Percentiles rank a stretch among this genome's conserved stretches.
Evolutionary conservation across 1,140 invertebrate genomes (phyloP).

Genomic region (Drosophila melanica): DNA sequence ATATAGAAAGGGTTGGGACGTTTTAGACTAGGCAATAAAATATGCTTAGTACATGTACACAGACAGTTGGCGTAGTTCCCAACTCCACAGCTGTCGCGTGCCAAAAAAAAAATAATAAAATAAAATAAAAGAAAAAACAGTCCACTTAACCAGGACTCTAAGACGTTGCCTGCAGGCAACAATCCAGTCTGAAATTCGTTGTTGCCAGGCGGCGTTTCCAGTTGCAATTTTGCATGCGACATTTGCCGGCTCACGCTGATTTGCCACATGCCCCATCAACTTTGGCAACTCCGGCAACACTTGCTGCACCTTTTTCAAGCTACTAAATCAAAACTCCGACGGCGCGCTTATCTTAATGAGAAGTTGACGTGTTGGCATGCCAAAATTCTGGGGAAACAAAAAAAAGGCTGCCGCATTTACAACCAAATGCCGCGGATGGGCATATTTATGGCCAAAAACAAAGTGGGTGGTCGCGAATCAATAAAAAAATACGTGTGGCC

Average conservation of each 20-base stretch:
- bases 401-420: slow-evolving; percentile 48
- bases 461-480: slow-evolving; percentile 36
- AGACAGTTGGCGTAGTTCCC: slow-evolving; percentile 43
- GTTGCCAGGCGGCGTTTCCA: slow-evolving; percentile 18
- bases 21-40: slow-evolving; percentile 17
- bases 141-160: slow-evolving; percentile 28
- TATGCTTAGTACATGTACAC: slow-evolving; percentile 4
- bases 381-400: slow-evolving; percentile 21
- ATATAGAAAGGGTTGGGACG: slow-evolving; percentile 4
- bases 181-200: slow-evolving; percentile 13
- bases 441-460: slow-evolving; percentile 49
- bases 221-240: slow-evolving; percentile 66
- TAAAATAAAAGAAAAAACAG: neutral
- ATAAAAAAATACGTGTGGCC: slow-evolving; percentile 62
- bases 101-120: slow-evolving; percentile 32
- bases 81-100: slow-evolving; percentile 70
- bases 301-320: neutral
- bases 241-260: slow-evolving; percentile 42
- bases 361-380: slow-evolving; percentile 75
- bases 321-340: slow-evolving; percentile 37
- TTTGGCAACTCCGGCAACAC: neutral
- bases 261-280: slow-evolving; percentile 14
- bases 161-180: slow-evolving; percentile 22
- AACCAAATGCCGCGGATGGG: slow-evolving; percentile 47
- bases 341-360: slow-evolving; percentile 73